Conservation (phyloP, 2,113 vertebrate species). For the Cathartes aura region DNA sequence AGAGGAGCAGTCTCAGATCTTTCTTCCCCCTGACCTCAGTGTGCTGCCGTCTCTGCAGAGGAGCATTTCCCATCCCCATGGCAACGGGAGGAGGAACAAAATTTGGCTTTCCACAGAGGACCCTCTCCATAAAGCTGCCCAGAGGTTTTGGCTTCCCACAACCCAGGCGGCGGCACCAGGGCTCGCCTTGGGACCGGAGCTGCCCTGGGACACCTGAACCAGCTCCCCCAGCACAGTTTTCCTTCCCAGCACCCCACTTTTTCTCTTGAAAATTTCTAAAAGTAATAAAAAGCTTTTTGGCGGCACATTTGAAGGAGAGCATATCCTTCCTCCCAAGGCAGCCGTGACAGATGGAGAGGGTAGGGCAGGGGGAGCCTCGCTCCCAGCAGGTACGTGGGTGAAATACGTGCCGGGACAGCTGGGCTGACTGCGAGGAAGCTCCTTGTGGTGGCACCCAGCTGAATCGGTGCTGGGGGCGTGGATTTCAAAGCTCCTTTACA, state of each 20-base stretch:
- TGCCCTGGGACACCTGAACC: not conserved
- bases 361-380: not conserved
- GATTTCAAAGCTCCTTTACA: not conserved
- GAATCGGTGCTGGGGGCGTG: not conserved
- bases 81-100: not conserved
- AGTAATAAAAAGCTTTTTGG: not conserved
- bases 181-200: not conserved
- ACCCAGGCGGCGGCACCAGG: fast-evolving
- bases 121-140: not conserved
- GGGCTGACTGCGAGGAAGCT: not conserved
- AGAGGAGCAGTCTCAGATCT: not conserved
- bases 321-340: not conserved
- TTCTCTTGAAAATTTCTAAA: not conserved
- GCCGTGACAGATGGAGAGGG: not conserved
- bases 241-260: not conserved
- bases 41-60: not conserved
- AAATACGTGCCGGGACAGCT: fast-evolving
- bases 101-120: not conserved
- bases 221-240: not conserved
- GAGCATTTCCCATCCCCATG: not conserved
- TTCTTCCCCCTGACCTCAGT: fast-evolving
- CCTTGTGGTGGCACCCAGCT: fast-evolving
- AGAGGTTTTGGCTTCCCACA: not conserved
- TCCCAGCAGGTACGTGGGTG: not conserved
- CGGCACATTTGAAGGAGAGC: not conserved